Evolutionary conservation across 2,113 vertebrate species (phyloP), one percentile per base, ranked within the genome.

Genomic region (Dunckerocampus dactyliophorus): DNA sequence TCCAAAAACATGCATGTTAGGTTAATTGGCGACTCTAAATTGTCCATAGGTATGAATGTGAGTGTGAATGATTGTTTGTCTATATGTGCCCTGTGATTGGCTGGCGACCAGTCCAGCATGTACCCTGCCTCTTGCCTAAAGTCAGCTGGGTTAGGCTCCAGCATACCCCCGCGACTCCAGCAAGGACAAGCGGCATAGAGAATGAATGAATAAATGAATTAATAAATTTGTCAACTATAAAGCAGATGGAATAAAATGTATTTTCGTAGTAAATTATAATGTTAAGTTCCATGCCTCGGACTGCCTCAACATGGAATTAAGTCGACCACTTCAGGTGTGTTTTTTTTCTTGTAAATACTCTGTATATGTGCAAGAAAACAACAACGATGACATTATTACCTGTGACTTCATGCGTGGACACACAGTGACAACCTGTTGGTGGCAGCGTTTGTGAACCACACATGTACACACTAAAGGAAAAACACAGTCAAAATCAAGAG

Each of bases 381-480:
- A 19, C 5, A 39, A 34, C 31, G n/a, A 42, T 20, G 13, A 73
- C 13, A 12, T 13, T 13, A 3, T 13, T 56, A 91, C 91, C 90
- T 94, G 91, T 0, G 85, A 63, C 71, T 93, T 96, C 89, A 95
- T 95, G 84, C 92, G 94, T 8, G 95, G 98, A 85, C 96, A 99
- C 64, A 92, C 92, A 6, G 95, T 98, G 55, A 98, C 94, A 24
- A 99, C 95, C 0, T 92, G 91, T 83, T 97, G 92, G 81, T 98
- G 96, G 87, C 97, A 98, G 78, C 95, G 92, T 77, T 98, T 98
- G 85, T 99, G 96, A 71, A 99, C 96, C 7, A 99, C 96, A 69
- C 96, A 99, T 60, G 95, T 96, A 75, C 97, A 98, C 60, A 99
- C 96, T 98, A 24, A 28, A 31, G 31, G 34, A 42, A 8, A 47